Base-by-base conservation (phyloP, 2,797 vertebrate species). In the Artibeus lituratus region DNA sequence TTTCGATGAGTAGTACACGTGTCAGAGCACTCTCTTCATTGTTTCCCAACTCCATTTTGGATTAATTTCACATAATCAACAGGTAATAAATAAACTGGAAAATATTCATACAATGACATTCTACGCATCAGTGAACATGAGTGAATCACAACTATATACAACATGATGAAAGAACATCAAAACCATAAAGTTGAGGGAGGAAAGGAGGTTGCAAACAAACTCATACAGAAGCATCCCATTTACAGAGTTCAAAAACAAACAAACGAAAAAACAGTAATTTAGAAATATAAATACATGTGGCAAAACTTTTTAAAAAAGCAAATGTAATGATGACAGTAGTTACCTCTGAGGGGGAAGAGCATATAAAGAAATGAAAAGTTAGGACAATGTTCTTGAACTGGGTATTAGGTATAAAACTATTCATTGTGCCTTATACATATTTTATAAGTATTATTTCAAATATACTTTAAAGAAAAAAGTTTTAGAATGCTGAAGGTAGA, bases 141-240 rank as follows among this genome's bases (percentile, higher is more conserved):
- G 67, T 59, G n/a, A 83, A 55, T 73, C 51, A 65, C 26, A 83
- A 70, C 22, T 74, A 78, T 29, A 77, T 26, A 83, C 19, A 87
- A 92, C 49, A 92, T 37, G 47, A 65, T 67, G 11, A 51, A 90
- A 91, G 94, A 72, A 10, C 62, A 81, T 47, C 39, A 44, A 12
- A 12, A 72, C 59, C 62, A 93, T 42, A 85, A 91, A 86, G 14
- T 55, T 47, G 62, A 72, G 18, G 14, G 35, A 22, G n/a, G 80
- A 69, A 22, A 53, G 4, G 18, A 93, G 94, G 32, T 32, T 86
- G 42, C 84, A 88, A 96, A 85, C 70, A 88, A 95, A 91, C 62
- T 91, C 67, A 77, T 29, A 80, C 10, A 95, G 35, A 87, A 93
- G 73, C 39, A 83, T 81, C 19, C 10, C 57, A 42, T 24, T 87